Evolutionary conservation across 2,888 invertebrate genomes (phyloP), one percentile per base, ranked within the genome.

Genomic region (Blastobasis lacticolella): DNA sequence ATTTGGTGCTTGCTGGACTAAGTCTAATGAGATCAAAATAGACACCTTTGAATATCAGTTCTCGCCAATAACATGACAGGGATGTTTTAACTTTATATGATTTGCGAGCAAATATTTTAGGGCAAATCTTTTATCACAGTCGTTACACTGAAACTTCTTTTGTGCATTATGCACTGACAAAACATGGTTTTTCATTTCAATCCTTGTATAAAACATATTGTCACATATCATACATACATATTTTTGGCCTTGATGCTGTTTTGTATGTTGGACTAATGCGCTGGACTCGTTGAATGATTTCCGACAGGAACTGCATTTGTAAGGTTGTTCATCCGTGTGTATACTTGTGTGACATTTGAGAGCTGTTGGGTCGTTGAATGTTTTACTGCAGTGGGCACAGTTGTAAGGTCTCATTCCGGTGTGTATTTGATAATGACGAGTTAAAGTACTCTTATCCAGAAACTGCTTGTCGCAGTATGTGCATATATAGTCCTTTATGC

Each of bases 291-390:
- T 57, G 49, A 69, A 76, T 0, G 41, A 48, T 50, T 55, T 66
- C 0, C 60, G 59, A 40, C 75, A 75, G 5, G 49, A 36, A 0
- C 53, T 36, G 46, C 75, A 76, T 1, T 45, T 8, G 53, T 71
- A 71, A 0, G 58, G 62, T 44, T 64, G 69, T 0, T 59, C 62
- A 0, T 65, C 67, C 0, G 66, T 68, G 49, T 75, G 75, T 4
- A 56, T 69, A 6, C 68, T 57, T 38, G 55, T 51, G 50, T 77
- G 73, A 4, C 70, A 62, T 4, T 1, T 6, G 2, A 49, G 37
- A 0, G 73, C 68, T 0, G 67, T 67, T 0, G 51, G 62, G 7
- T 75, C 71, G 23, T 58, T 52, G 51, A 76, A 75, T 0, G 50
- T 48, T 46, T 69, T 70, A 4, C 38, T 49, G 48, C 75, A 74